A percentile compares a stretch with the other conserved stretches of the same genome.
Conservation (phyloP, 1,140 invertebrate species). For the Hydropsyche tenuis region DNA sequence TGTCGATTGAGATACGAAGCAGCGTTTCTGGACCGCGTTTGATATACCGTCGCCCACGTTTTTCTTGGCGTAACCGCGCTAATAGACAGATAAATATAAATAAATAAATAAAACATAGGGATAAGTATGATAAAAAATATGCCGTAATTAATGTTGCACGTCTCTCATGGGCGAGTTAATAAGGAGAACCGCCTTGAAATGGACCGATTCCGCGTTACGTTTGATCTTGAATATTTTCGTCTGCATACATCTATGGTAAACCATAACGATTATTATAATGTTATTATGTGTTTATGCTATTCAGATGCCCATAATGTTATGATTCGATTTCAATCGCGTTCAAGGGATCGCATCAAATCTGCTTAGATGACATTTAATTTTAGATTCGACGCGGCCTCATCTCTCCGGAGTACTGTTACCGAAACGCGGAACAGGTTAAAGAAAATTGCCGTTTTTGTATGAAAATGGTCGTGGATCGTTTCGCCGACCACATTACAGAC, state of each 20-base stretch:
- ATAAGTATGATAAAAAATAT: not conserved
- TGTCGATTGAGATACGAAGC: too few species aligned
- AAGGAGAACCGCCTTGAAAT: not conserved
- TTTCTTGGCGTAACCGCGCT: not conserved
- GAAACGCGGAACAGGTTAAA: too few species aligned
- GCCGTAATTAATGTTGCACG: not conserved
- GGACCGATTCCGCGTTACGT: constrained; percentile 3
- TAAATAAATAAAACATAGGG: too few species aligned
- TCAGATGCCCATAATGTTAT: too few species aligned
- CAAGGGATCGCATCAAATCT: too few species aligned
- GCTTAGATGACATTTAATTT: too few species aligned
- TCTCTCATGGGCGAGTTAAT: constrained; percentile 13
- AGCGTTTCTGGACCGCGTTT: not conserved
- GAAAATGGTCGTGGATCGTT: too few species aligned
- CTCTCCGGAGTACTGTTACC: too few species aligned
- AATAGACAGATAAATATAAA: not conserved
- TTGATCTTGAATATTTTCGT: not conserved
- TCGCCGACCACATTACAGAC: too few species aligned
- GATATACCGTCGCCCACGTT: not conserved
- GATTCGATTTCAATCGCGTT: too few species aligned
- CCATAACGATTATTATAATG: not conserved
- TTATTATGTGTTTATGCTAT: not conserved
- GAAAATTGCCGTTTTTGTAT: too few species aligned
- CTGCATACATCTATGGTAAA: not conserved
- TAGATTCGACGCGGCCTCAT: too few species aligned